Base-by-base conservation (phyloP, 2,113 vertebrate species). In the Solenodon paradoxus region DNA sequence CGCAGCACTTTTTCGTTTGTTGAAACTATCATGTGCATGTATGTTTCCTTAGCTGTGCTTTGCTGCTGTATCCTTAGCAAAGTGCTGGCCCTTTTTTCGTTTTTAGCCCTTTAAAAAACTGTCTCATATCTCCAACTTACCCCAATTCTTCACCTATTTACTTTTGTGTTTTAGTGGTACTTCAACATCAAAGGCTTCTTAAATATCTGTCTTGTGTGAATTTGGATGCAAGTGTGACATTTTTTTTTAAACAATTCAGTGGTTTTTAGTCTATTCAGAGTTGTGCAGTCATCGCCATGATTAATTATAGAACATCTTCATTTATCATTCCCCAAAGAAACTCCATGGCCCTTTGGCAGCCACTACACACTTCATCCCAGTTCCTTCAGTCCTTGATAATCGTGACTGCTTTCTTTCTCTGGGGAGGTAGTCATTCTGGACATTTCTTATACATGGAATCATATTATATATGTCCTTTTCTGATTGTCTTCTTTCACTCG, bases 241-340 rank as follows among this genome's bases (percentile, higher is more conserved):
- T 63, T 85, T 6, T 4, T 59, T 71, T 87, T n/a, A 77, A 47
- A 66, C 53, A 96, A 32, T 87, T 87, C 30, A 49, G 47, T 83
- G 92, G 45, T 69, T 89, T 92, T 90, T 88, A 68, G 66, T 92
- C 35, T 91, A 85, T 80, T 91, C 45, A 35, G 83, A 89, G 55
- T 90, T 86, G 64, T 78, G 74, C 78, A 92, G 1, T 35, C 63
- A 53, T 88, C 77, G 47, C 78, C 57, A 38, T 10, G 9, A 20
- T 90, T 69, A 13, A 38, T 86, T 83, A 94, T 74, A 90, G 94
- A 83, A 87, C 28, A 71, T 89, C 87, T 74, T 82, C 9, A 26
- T 92, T 32, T 32, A 26, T 30, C 28, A 12, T 13, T 30, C 51
- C 75, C 42, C 38, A n/a, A 59, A 80, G 59, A 49, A 88, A 81